Evolutionary conservation across 2,113 vertebrate species (phyloP).

Genomic region (Mustelus asterias): DNA sequence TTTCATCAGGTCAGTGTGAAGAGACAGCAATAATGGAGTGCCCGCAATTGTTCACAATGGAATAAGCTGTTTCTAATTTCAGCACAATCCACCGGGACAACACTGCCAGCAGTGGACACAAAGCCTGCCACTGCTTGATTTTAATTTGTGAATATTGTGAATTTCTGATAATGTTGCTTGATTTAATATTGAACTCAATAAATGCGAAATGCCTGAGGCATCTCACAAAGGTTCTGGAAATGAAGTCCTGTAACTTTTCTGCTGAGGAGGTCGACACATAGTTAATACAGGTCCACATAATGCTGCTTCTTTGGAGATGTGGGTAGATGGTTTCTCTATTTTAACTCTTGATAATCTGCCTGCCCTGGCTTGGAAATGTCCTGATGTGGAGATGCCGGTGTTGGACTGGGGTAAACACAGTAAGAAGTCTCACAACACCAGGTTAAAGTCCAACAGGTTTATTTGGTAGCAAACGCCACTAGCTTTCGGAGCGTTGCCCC

Average conservation of each 20-base stretch:
- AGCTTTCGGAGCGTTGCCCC: too few species aligned
- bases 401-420: too few species aligned
- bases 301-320: neutral
- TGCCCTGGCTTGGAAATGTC: neutral
- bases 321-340: neutral
- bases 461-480: too few species aligned
- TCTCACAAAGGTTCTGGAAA: neutral
- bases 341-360: neutral
- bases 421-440: too few species aligned
- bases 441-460: too few species aligned
- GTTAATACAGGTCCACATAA: neutral
- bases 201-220: neutral
- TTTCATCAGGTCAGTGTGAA: neutral
- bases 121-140: neutral
- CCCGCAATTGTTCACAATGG: neutral
- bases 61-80: conserved; percentile 11
- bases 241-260: neutral
- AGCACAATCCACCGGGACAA: neutral
- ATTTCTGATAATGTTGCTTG: neutral
- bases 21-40: neutral
- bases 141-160: neutral
- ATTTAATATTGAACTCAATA: neutral
- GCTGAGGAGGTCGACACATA: neutral
- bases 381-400: too few species aligned
- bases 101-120: neutral